Base-by-base conservation (phyloP, 1,140 invertebrate species). In the Schmidtea mediterranea region DNA sequence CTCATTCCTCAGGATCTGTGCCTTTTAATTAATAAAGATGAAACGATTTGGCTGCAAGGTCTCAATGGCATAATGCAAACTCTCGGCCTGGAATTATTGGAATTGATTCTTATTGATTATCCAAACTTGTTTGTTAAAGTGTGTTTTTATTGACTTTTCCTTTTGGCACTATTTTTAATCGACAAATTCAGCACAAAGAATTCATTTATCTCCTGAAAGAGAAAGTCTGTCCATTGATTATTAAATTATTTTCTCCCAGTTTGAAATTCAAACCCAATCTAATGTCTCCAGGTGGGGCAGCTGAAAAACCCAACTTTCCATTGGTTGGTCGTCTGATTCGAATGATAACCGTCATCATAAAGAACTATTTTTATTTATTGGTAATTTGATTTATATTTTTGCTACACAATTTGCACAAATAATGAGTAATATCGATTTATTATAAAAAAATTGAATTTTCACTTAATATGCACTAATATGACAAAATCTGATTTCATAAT, bases 61-160 rank as follows among this genome's bases (percentile, higher is more conserved):
- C 82, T 95, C 64, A 82, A 81, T 6, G 87, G 94, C 69, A 90
- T 95, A 76, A 89, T 83, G 2, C 73, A 86, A 54, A 90, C 86
- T 1, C 90, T 97, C 69, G 87, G 86, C 5, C 67, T 97, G 50
- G 89, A 95, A 64, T 67, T 97, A 18, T 61, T 95, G 41, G 89
- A 97, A 65, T 80, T 82, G 0, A 78, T 94, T 43, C 69, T 97
- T 16, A 80, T 79, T 37, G 76, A 81, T 55, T 95, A 84, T 69
- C 78, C 82, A 22, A 72, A 75, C 36, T 77, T 94, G 36, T 95
- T 95, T 68, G 80, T 79, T 58, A 78, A 84, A 72, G 82, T 86
- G 69, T 55, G 50, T 55, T 9, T 41, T 36, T 18, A 24, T 18
- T 52, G n/a, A 37, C 37, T 6, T 32, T 32, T 32, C n/a, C 26